These are phyloP conservation scores for Mythimna impura DNA, from an alignment of 2,888 invertebrate species.

Conservation along the genomic window DNA sequence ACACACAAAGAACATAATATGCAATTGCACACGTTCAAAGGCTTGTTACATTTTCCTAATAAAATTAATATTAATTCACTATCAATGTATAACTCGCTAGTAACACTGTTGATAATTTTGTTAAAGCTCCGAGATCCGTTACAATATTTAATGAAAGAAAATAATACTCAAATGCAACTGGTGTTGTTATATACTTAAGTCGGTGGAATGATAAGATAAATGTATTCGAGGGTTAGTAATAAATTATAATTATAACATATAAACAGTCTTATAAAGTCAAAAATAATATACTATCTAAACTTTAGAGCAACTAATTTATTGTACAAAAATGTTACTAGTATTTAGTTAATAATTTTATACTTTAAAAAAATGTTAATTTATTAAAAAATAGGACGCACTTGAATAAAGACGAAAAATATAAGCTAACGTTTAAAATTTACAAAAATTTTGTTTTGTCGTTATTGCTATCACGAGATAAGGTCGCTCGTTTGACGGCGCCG, in stretches of 20 bases:
- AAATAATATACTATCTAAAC: slow-evolving; percentile 77
- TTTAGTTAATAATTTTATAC: slow-evolving; percentile 68
- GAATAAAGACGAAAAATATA: slow-evolving; percentile 72
- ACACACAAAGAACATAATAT: slow-evolving; percentile 52
- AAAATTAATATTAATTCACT: slow-evolving; percentile 61
- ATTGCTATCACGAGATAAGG: slow-evolving; percentile 68
- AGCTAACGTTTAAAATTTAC: slow-evolving; percentile 69
- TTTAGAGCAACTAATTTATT: slow-evolving; percentile 76
- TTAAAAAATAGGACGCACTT: slow-evolving; percentile 78
- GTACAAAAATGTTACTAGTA: slow-evolving; percentile 78
- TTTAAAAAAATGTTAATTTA: slow-evolving; percentile 71
- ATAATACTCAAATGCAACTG: slow-evolving; percentile 85
- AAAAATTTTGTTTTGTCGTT: slow-evolving; percentile 65
- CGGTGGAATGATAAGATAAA: slow-evolving; percentile 87
- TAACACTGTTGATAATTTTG: slow-evolving; percentile 70
- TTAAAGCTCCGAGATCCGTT: slow-evolving; percentile 79
- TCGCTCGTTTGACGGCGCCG: slow-evolving; percentile 44
- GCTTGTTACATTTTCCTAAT: slow-evolving; percentile 57
- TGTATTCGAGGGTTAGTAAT: slow-evolving; percentile 83
- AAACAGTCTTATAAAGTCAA: slow-evolving; percentile 87
- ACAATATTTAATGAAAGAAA: slow-evolving; percentile 69
- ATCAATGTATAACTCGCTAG: slow-evolving; percentile 64
- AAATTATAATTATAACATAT: slow-evolving; percentile 79
- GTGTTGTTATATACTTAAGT: slow-evolving; percentile 82
- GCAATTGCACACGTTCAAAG: slow-evolving; percentile 33